A percentile compares a stretch with the other conserved stretches of the same genome.
Evolutionary conservation across 1,140 invertebrate genomes (phyloP).

Genomic region (honey bee (Apis mellifera)): Amel_HAv3.1 CM009944.2:9021001-9021500

Average conservation of each 20-base stretch:
- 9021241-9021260: background rate
- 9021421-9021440: no score
- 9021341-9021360: no score
- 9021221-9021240: background rate
- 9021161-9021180: background rate
- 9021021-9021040: slow-evolving; percentile 9
- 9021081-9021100: slow-evolving; percentile 58
- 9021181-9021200: background rate
- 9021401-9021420: no score
- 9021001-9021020: background rate
- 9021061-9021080: slow-evolving; percentile 31
- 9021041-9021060: slow-evolving; percentile 1
- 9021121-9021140: background rate
- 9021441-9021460: no score
- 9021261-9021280: background rate
- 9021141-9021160: background rate
- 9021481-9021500: background rate
- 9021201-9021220: background rate
- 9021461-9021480: no score
- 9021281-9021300: background rate
- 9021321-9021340: no score
- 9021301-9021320: background rate
- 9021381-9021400: no score
- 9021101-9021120: slow-evolving; percentile 56
- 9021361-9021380: no score